These are phyloP conservation scores for Noctilio leporinus DNA, from an alignment of 2,113 vertebrate species.

Conservation along the genomic window DNA sequence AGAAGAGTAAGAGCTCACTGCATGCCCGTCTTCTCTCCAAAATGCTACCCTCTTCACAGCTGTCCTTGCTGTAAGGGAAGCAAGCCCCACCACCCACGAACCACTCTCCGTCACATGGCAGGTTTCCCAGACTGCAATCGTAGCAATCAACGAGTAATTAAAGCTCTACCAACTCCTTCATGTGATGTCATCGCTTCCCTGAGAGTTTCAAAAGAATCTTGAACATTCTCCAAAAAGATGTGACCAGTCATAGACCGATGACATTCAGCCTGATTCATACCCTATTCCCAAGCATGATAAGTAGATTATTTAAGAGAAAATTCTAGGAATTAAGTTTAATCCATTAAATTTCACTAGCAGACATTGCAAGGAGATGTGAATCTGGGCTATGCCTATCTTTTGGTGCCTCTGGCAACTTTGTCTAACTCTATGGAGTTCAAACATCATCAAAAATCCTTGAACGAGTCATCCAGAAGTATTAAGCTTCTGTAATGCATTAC, in stretches of 20 bases:
- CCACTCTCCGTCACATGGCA: background rate
- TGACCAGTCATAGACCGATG: background rate
- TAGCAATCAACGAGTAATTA: slow-evolving; percentile 43
- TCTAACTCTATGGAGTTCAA: background rate
- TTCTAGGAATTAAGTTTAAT: background rate
- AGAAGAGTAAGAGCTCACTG: background rate
- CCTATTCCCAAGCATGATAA: slow-evolving; percentile 28
- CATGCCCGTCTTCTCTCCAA: background rate
- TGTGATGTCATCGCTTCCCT: slow-evolving; percentile 45
- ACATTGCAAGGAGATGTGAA: background rate
- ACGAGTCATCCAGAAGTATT: background rate
- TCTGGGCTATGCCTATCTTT: background rate
- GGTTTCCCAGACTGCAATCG: background rate
- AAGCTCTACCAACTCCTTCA: slow-evolving; percentile 12
- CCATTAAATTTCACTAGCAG: background rate
- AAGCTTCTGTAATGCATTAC: background rate
- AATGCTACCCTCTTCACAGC: background rate
- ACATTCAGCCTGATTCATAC: slow-evolving; percentile 35
- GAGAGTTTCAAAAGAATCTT: slow-evolving; percentile 39
- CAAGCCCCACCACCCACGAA: background rate
- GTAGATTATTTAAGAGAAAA: slow-evolving; percentile 3
- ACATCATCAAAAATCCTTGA: background rate
- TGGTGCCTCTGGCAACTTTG: background rate
- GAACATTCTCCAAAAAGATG: slow-evolving; percentile 26
- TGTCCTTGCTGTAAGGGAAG: slow-evolving; percentile 6